Base-by-base conservation (phyloP, 2,888 invertebrate genomes). In the Invenusta paracnida region DNA sequence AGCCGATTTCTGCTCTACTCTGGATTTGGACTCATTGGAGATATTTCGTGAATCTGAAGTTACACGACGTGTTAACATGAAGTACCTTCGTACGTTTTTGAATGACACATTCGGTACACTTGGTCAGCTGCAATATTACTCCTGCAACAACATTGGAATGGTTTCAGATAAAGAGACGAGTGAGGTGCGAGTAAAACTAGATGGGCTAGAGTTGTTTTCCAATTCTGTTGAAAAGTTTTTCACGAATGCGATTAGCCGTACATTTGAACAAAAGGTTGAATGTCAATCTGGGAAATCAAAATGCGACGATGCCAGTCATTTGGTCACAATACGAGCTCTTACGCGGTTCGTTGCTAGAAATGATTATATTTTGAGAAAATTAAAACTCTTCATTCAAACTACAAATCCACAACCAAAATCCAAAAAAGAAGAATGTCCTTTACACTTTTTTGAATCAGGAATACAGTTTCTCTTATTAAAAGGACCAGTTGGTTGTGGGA, bases 401-500 rank as follows among this genome's bases (percentile, higher is more conserved):
- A 23, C 30, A 2, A 31, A 17, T 83, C n/a, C 17, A 2, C 17
- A 30, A 17, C 1, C 73, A 1, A 28, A 1, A 5, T 11, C 30
- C 13, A 84, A 0, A 1, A 27, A 17, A n/a, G 67, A 2, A 0
- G 29, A 27, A 13, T n/a, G 1, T 2, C 1, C 73, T 5, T 66
- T 27, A 29, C 23, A 67, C 23, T n/a, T 11, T 1, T 25, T 67
- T 23, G 67, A 67, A 84, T 29, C 23, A 1, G 23, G 27, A 84
- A 67, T 27, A 17, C 67, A 25, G 23, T 67, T 84, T 81, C 13
- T 85, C n/a, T 79, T 27, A 1, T 29, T 85, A 0, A 30, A 29
- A 5, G 85, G 85, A 81, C 29, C 73, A 28, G 88, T 90, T 17
- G 91, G 91, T 1, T 88, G 89, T 85, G 91, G 90, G 1, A 91